Base-by-base conservation (phyloP, 2,797 vertebrate species). In the Coregonus ussuriensis region DNA sequence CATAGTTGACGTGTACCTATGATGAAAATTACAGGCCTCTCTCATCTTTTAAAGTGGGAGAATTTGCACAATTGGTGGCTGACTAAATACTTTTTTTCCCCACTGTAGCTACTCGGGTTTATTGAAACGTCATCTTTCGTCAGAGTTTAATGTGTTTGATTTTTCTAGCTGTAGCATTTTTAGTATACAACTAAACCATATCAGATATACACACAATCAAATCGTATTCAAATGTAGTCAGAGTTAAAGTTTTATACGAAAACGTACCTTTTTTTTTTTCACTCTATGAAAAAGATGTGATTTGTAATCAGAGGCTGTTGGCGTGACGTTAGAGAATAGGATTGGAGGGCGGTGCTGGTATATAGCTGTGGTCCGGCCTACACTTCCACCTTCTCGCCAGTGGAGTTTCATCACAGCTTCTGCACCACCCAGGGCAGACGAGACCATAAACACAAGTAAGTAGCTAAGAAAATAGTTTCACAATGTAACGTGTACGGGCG, bases 361-460 rank as follows among this genome's bases (percentile, higher is more conserved):
- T 67, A 35, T 67, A 35, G 41, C 41, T 3, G 2, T 31, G 6
- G 14, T 35, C 3, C 31, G 29, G 59, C 59, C 89, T 85, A 73
- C 85, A 79, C 80, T 90, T 89, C 93, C 91, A 92, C 91, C 91
- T 91, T 91, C 92, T 94, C 91, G 93, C 93, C 94, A 94, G 94
- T 94, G 93, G 94, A 95, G 93, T 95, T 94, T 94, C 92, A 93
- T 91, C 91, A 93, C 88, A 93, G 93, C 91, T 95, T 91, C 95
- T 96, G 94, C 94, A 96, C 94, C 94, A 84, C 91, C 91, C 86
- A 92, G 94, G 94, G 95, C 94, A 95, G 93, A 94, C 93, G 89
- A 94, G 94, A 91, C 93, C 91, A 93, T 82, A 92, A 86, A 92
- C 92, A 94, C 80, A 93, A 94, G 95, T 96, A 91, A 95, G 95